Evolutionary conservation across 2,888 invertebrate species (phyloP).

Genomic region (Mesorhabditis spiculigera): DNA sequence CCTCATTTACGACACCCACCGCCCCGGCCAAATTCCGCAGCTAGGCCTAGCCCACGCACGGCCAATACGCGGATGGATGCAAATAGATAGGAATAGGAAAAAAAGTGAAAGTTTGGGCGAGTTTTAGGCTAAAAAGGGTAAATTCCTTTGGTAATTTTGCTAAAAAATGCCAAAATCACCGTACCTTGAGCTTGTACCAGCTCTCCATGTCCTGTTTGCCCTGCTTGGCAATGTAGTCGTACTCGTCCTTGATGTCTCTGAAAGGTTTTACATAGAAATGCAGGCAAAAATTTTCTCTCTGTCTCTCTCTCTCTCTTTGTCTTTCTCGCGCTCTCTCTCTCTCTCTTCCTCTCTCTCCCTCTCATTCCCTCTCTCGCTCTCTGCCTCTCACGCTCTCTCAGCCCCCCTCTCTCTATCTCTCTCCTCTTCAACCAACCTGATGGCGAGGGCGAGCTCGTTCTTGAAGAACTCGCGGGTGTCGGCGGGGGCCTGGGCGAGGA

Average conservation of each 20-base stretch:
- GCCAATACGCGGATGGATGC: too few species aligned
- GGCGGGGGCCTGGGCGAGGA: conserved; percentile 56
- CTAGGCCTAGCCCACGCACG: too few species aligned
- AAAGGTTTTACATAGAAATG: conserved; percentile 44
- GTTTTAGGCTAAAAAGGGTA: background rate
- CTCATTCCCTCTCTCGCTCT: too few species aligned
- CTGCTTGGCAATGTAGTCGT: conserved; percentile 60
- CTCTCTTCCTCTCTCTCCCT: too few species aligned
- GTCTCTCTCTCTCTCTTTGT: conserved; percentile 47
- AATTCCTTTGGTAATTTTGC: background rate
- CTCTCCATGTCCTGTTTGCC: conserved; percentile 63
- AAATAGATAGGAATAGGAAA: background rate
- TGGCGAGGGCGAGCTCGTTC: conserved; percentile 64
- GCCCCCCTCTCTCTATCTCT: too few species aligned
- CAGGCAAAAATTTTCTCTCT: conserved; percentile 60
- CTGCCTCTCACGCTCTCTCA: too few species aligned
- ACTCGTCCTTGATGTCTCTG: conserved; percentile 63
- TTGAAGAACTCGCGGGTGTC: conserved; percentile 62
- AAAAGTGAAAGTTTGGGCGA: background rate
- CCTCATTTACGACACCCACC: too few species aligned
- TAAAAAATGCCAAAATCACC: background rate
- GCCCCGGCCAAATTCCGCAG: too few species aligned
- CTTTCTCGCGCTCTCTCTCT: conserved; percentile 17
- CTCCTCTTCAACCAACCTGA: conserved; percentile 61
- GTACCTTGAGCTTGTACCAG: conserved; percentile 65